Conservation (phyloP, 1,140 invertebrate genomes). For the Brachionus rotundiformis region DNA sequence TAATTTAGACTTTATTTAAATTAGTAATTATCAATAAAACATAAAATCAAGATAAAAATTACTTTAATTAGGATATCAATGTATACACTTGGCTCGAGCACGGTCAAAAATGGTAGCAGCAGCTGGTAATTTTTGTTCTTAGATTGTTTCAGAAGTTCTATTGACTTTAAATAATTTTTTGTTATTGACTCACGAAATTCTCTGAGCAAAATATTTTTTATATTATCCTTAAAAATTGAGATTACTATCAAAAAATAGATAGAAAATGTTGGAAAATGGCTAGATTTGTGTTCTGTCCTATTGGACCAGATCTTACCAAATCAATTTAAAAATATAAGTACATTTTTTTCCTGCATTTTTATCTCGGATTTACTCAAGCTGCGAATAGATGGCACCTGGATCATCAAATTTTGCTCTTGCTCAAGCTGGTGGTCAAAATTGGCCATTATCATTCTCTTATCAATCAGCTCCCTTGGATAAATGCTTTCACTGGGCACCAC, state of each 20-base stretch:
- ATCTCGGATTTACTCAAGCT: not conserved
- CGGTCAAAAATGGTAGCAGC: slow-evolving; percentile 25
- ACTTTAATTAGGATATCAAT: not conserved
- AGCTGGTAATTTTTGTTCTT: not conserved
- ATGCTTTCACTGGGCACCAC: not conserved
- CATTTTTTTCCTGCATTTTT: slow-evolving; percentile 5
- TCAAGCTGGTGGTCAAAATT: slow-evolving; percentile 33
- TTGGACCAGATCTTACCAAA: too few species aligned
- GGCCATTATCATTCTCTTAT: not conserved
- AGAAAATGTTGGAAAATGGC: too few species aligned
- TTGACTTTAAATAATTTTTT: slow-evolving; percentile 4
- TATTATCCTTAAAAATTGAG: not conserved
- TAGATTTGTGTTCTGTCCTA: too few species aligned
- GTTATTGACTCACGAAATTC: slow-evolving; percentile 33
- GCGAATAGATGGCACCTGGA: slow-evolving; percentile 23
- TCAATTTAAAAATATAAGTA: too few species aligned
- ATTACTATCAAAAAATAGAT: not conserved
- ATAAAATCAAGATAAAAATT: not conserved
- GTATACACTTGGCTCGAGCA: not conserved
- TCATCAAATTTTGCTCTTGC: slow-evolving; percentile 36
- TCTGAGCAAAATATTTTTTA: not conserved
- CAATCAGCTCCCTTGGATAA: slow-evolving; percentile 12
- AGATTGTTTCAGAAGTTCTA: slow-evolving; percentile 29
- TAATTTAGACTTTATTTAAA: not conserved
- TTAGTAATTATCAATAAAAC: not conserved